Evolutionary conservation across 2,113 vertebrate genomes (phyloP), one percentile per base, ranked within the genome.

Genomic region (Podarcis muralis): DNA sequence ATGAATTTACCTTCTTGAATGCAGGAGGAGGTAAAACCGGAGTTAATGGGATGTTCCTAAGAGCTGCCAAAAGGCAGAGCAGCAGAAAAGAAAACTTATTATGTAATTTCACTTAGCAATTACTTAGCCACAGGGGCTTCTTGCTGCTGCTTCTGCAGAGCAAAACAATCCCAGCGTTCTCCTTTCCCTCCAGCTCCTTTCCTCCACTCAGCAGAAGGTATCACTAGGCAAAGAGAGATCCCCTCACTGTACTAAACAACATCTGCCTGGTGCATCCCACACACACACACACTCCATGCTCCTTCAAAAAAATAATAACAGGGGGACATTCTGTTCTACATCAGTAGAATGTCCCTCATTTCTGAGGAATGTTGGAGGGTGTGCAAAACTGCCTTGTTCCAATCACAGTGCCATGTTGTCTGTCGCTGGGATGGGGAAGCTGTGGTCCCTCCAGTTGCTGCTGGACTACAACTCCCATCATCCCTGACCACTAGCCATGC

Each of bases 71-170:
- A 37, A 57, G 71, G 69, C 78, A 82, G 30, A 86, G 84, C 37
- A 57, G 43, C 16, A 68, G 43, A 77, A 32, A 75, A 69, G 77
- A 57, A n/a, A 76, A 77, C 18, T 22, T 76, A 85, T 81, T 76
- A 82, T 82, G 74, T 77, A 90, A 83, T 83, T 77, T 25, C 32
- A 83, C 89, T 86, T 90, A 85, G 84, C 89, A 76, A 86, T 77
- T 83, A 81, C 62, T 68, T 66, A 77, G 71, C 84, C 79, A n/a
- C 32, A 77, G 79, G 79, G 71, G 37, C 37, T 75, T 48, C 83
- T 68, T 75, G n/a, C 69, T 65, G 30, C 12, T 15, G 25, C 35
- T 57, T 35, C 40, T 69, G 20, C 30, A 3, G 25, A 69, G 69
- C 53, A 83, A 32, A 86, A 90, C 22, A 76, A 5, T 48, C 13